A percentile compares a stretch with the other conserved stretches of the same genome.
phyloP scores from a whole-genome alignment of 1,140 invertebrate species.

The Drosophila saltans region DNA sequence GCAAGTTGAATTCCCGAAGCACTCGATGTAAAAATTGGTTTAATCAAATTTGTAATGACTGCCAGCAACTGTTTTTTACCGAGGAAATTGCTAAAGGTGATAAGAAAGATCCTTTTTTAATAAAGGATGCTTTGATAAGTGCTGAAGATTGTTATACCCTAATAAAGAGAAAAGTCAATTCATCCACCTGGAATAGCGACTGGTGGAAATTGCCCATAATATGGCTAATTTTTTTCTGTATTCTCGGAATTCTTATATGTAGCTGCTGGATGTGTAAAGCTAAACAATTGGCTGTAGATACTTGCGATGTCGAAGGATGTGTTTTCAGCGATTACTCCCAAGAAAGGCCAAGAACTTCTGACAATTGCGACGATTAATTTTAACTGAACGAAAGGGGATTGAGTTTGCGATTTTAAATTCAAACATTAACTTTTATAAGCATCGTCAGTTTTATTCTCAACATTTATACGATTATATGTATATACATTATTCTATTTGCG shows the following conservation, averaged over 20 bases:
- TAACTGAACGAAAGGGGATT: too few species aligned
- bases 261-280: slow-evolving; percentile 18
- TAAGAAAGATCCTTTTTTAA: neutral
- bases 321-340: neutral
- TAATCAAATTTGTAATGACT: slow-evolving; percentile 42
- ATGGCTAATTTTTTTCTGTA: slow-evolving; percentile 18
- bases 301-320: neutral
- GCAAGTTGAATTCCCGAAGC: slow-evolving; percentile 24
- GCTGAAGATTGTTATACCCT: slow-evolving; percentile 43
- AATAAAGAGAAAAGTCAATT: slow-evolving; percentile 28
- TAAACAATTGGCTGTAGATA: neutral
- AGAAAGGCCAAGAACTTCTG: neutral
- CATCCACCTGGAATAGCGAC: neutral
- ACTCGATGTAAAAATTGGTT: slow-evolving; percentile 30
- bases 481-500: slow-evolving; percentile 9
- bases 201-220: slow-evolving; percentile 38
- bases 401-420: neutral
- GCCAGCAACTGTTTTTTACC: slow-evolving; percentile 35
- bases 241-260: slow-evolving; percentile 28
- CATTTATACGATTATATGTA: neutral
- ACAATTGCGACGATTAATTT: neutral
- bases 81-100: neutral
- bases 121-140: slow-evolving; percentile 26
- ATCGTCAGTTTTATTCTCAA: neutral
- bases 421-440: neutral